A percentile compares a stretch with the other conserved stretches of the same genome.
Conservation (phyloP, 1,140 invertebrate genomes). For the Drosophila novamexicana region DNA sequence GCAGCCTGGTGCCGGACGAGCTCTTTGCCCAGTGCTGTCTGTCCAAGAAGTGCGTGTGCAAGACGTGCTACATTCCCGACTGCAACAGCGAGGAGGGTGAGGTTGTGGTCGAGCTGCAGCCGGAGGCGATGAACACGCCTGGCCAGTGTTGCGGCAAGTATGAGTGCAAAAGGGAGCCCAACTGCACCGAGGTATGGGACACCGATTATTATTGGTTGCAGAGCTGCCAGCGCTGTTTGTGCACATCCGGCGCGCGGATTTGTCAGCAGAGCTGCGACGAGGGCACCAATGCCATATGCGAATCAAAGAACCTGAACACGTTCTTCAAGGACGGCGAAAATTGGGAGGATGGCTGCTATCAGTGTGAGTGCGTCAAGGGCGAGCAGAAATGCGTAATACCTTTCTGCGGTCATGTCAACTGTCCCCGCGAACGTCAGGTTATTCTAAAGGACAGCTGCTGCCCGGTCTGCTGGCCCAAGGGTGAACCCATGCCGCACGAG, state of each 20-base stretch:
- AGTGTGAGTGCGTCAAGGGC: slow-evolving; percentile 71
- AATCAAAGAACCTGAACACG: slow-evolving; percentile 63
- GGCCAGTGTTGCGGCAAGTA: slow-evolving; percentile 74
- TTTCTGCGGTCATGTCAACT: slow-evolving; percentile 64
- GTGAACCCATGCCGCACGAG: slow-evolving; percentile 64
- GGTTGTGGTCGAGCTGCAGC: slow-evolving; percentile 62
- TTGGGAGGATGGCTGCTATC: slow-evolving; percentile 72
- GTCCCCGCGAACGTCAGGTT: slow-evolving; percentile 71
- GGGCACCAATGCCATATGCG: slow-evolving; percentile 54
- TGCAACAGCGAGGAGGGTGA: slow-evolving; percentile 50
- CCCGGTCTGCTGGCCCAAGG: slow-evolving; percentile 76
- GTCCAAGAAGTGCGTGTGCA: slow-evolving; percentile 71
- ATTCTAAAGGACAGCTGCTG: slow-evolving; percentile 68
- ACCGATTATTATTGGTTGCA: slow-evolving; percentile 69
- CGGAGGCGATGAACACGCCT: slow-evolving; percentile 66
- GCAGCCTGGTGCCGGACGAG: slow-evolving; percentile 46
- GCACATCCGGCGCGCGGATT: slow-evolving; percentile 56
- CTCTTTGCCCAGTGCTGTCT: slow-evolving; percentile 68
- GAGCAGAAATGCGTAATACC: slow-evolving; percentile 68
- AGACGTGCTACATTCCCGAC: slow-evolving; percentile 71
- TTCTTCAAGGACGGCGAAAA: slow-evolving; percentile 71
- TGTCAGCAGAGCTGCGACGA: slow-evolving; percentile 76
- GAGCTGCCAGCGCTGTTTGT: slow-evolving; percentile 68
- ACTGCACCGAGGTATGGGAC: slow-evolving; percentile 63
- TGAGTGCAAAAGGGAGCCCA: slow-evolving; percentile 65